A percentile compares a stretch with the other conserved stretches of the same genome.
phyloP scores from a whole-genome alignment of 30 jellyfish, hydroid and myxozoan genomes.

The Cassiopea andromeda region DNA sequence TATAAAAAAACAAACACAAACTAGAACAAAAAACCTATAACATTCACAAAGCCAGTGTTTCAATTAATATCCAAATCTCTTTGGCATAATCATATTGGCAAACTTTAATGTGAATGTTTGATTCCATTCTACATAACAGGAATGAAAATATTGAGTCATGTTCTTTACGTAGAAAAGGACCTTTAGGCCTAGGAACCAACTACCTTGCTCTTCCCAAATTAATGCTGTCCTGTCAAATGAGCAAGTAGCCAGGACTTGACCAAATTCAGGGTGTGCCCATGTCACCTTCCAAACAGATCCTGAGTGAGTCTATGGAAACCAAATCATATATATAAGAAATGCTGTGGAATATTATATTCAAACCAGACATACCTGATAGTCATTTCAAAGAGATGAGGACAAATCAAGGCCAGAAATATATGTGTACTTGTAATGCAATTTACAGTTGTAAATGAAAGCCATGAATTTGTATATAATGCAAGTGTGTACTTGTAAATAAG shows the following conservation, averaged over 20 bases:
- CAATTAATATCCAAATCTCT: background rate
- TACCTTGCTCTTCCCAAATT: constrained; percentile 98
- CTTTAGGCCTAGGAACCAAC: too few relatives aligned
- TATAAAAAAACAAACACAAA: background rate
- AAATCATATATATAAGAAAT: too few relatives aligned
- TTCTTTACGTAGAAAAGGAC: too few relatives aligned
- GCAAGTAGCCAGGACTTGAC: constrained; percentile 98
- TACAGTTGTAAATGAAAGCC: too few relatives aligned
- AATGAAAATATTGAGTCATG: background rate
- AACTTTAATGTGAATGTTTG: too few relatives aligned
- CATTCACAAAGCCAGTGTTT: background rate
- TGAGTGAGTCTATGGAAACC: constrained; percentile 81
- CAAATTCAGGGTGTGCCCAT: constrained; percentile 99
- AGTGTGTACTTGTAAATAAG: too few relatives aligned
- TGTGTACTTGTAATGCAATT: too few relatives aligned
- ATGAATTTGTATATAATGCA: too few relatives aligned
- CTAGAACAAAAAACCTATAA: background rate
- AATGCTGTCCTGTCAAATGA: constrained; percentile 97
- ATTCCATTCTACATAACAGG: background rate
- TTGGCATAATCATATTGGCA: background rate
- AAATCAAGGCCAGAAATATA: too few relatives aligned
- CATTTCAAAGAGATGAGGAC: too few relatives aligned
- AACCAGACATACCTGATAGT: too few relatives aligned
- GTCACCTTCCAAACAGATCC: constrained; percentile 99
- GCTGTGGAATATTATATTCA: too few relatives aligned